A percentile compares a stretch with the other conserved stretches of the same genome.
phyloP scores from a whole-genome alignment of 2,113 vertebrate species.

The Pseudonaja textilis region DNA sequence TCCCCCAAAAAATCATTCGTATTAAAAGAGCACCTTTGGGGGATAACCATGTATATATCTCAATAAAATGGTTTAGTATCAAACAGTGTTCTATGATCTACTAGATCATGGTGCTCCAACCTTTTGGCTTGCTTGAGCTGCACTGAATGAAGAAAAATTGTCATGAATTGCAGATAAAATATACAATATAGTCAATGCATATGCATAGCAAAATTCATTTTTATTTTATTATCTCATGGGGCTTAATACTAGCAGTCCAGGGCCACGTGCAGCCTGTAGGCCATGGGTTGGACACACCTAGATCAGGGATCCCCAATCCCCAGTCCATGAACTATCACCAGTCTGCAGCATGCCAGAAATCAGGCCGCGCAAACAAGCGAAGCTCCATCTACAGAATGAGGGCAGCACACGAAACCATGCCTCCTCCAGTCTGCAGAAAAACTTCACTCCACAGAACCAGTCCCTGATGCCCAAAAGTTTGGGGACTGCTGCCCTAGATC shows the following conservation, averaged over 20 bases:
- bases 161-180: neutral
- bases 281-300: too few relatives aligned
- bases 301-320: too few relatives aligned
- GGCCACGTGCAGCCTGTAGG: too few relatives aligned
- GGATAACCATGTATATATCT: neutral
- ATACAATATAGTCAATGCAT: too few relatives aligned
- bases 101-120: neutral
- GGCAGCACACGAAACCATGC: neutral
- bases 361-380: neutral
- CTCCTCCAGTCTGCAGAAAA: neutral
- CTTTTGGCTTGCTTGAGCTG: neutral
- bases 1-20: neutral
- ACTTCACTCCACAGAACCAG: neutral
- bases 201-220: too few relatives aligned
- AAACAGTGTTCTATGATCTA: neutral
- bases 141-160: neutral
- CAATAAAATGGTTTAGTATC: neutral
- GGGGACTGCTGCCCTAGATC: too few relatives aligned
- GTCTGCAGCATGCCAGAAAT: neutral
- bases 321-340: too few relatives aligned
- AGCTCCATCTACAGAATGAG: neutral
- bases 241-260: too few relatives aligned
- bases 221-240: too few relatives aligned
- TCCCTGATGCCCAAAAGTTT: neutral
- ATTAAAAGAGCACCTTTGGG: neutral